Evolutionary conservation across 2,888 invertebrate genomes (phyloP).

Genomic region (Caradrina clavipalpis): DNA sequence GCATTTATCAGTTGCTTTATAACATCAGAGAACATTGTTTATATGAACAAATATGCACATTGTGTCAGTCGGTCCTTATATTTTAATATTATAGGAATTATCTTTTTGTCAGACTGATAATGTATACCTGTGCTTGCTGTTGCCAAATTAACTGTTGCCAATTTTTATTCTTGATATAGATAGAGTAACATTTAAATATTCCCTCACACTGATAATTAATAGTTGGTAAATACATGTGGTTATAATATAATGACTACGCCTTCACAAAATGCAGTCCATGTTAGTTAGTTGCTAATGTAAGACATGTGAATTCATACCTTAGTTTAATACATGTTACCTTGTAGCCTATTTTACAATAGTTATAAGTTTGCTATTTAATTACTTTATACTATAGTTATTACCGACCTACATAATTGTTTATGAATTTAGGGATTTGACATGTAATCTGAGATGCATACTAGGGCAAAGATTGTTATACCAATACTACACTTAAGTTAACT

Average conservation of each 20-base stretch:
- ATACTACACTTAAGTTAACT: slow-evolving; percentile 11
- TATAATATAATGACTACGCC: slow-evolving; percentile 33
- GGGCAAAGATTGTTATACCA: slow-evolving; percentile 16
- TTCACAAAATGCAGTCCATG: slow-evolving; percentile 46
- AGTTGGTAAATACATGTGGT: slow-evolving; percentile 35
- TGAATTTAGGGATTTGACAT: slow-evolving; percentile 50
- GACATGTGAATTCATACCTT: slow-evolving; percentile 50
- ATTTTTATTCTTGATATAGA: slow-evolving; percentile 66
- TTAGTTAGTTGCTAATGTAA: slow-evolving; percentile 44
- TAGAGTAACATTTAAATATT: slow-evolving; percentile 54
- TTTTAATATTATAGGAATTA: slow-evolving; percentile 57
- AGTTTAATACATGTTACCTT: slow-evolving; percentile 73
- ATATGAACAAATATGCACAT: slow-evolving; percentile 51
- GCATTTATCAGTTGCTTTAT: slow-evolving; percentile 37
- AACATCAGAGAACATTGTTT: slow-evolving; percentile 28
- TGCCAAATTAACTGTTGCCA: slow-evolving; percentile 83
- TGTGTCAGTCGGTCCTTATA: slow-evolving; percentile 52
- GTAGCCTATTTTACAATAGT: slow-evolving; percentile 66
- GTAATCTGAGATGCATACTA: slow-evolving; percentile 31
- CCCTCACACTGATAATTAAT: slow-evolving; percentile 30
- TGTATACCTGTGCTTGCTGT: slow-evolving; percentile 74
- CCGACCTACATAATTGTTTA: slow-evolving; percentile 34
- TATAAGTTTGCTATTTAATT: slow-evolving; percentile 65
- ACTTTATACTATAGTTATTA: slow-evolving; percentile 49
- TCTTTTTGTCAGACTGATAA: slow-evolving; percentile 70